Percentiles rank a stretch among this genome's conserved stretches.
Evolutionary conservation across 2,113 vertebrate species (phyloP).

Genomic region (Lipophrys pholis): DNA sequence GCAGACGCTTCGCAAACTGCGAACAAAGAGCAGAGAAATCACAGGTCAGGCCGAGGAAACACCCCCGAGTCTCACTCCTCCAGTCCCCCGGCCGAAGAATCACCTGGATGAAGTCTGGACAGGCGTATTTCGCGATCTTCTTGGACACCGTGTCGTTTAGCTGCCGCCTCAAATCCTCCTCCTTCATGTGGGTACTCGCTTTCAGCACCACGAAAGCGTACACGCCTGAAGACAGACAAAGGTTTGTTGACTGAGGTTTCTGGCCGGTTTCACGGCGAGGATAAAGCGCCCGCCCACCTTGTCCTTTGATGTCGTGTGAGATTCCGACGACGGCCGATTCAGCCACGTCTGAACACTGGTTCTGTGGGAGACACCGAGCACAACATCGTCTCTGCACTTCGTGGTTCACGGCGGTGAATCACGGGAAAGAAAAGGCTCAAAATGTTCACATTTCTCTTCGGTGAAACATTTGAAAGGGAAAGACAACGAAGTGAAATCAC

Average conservation of each 20-base stretch:
- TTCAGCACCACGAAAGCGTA: slow-evolving; percentile 85
- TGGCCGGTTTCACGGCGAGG: no score
- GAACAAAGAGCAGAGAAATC: not conserved
- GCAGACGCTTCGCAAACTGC: slow-evolving; percentile 75
- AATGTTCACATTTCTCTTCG: not conserved
- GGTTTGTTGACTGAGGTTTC: no score
- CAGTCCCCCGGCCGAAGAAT: not conserved
- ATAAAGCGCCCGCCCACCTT: slow-evolving; percentile 66
- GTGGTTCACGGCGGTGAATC: no score
- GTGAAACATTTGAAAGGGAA: not conserved
- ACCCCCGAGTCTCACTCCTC: no score
- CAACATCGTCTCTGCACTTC: not conserved
- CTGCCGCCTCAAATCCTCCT: slow-evolving; percentile 64
- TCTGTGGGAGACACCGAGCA: slow-evolving; percentile 77
- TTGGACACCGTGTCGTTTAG: slow-evolving; percentile 77
- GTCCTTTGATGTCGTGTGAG: slow-evolving; percentile 84
- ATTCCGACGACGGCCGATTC: slow-evolving; percentile 85
- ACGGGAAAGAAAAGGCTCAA: no score
- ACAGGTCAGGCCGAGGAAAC: no score
- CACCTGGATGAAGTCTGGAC: slow-evolving; percentile 85
- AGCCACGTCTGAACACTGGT: slow-evolving; percentile 80
- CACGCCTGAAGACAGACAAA: slow-evolving; percentile 65
- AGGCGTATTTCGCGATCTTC: slow-evolving; percentile 84
- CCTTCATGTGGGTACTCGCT: slow-evolving; percentile 50
- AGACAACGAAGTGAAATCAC: not conserved